These are phyloP conservation scores for Dryocosmus kuriphilus DNA, from an alignment of 2,888 invertebrate genomes.

Conservation along the genomic window DNA sequence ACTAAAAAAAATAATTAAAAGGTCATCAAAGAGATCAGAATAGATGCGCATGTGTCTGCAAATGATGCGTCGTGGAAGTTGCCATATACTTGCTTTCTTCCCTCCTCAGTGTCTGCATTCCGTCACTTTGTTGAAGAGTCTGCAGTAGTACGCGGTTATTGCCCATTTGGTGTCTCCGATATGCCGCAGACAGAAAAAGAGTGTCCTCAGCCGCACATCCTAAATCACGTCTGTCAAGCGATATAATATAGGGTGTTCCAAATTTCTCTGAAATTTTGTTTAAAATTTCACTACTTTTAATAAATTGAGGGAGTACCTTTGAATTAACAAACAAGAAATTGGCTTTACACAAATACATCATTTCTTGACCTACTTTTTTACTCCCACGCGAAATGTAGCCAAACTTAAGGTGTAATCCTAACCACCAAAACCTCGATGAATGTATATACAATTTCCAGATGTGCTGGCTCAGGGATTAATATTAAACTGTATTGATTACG, in stretches of 20 bases:
- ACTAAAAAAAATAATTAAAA: neutral
- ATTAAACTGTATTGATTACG: no score
- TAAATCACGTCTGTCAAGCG: constrained; percentile 58
- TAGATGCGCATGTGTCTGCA: constrained; percentile 14
- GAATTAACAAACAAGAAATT: no score
- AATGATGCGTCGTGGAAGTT: constrained; percentile 47
- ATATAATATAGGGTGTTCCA: neutral
- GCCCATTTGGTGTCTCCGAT: constrained; percentile 12
- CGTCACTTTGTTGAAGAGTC: constrained; percentile 14
- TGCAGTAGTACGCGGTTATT: neutral
- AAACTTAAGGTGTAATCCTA: no score
- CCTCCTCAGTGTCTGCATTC: neutral
- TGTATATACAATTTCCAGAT: no score
- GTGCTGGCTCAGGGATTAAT: no score
- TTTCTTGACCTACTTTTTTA: no score
- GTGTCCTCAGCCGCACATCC: constrained; percentile 58
- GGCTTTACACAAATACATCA: no score
- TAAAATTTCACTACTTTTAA: no score
- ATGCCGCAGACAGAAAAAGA: constrained; percentile 47
- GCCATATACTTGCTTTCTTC: constrained; percentile 11
- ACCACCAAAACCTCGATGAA: no score
- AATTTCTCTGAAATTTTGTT: neutral
- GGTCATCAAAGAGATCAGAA: neutral
- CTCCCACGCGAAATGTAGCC: no score
- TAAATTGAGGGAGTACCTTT: no score